These are phyloP conservation scores for Ridgeia piscesae DNA, from an alignment of 1,140 invertebrate species.

Conservation along the genomic window DNA sequence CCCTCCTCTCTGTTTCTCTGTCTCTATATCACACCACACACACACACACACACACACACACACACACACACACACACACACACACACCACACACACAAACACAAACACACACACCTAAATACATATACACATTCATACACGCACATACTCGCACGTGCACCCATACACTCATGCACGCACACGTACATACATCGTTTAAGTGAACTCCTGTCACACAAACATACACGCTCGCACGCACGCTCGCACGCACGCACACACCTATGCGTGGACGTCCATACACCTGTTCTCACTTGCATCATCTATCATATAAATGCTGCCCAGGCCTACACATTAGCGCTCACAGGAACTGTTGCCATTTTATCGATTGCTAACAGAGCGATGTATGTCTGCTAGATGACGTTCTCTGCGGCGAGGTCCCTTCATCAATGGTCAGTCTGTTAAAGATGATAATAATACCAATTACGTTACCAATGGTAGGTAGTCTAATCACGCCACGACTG, in stretches of 20 bases:
- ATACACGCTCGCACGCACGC: neutral
- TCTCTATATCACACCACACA: no score
- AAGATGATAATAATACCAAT: neutral
- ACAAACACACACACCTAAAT: no score
- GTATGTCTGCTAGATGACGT: neutral
- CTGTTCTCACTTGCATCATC: neutral
- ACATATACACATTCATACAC: no score
- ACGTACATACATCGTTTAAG: neutral
- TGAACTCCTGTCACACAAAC: neutral
- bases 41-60: no score
- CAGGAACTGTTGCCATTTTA: neutral
- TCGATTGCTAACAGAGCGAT: neutral
- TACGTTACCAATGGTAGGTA: no score
- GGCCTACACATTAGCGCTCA: neutral
- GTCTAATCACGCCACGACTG: no score
- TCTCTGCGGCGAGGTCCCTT: neutral
- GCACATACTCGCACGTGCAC: no score
- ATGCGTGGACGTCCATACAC: neutral
- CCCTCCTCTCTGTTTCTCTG: no score
- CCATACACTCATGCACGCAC: neutral
- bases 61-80: neutral
- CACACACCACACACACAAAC: neutral
- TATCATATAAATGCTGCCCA: neutral
- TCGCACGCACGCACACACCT: neutral
- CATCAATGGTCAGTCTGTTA: neutral